phyloP scores from a whole-genome alignment of 2,797 vertebrate species.

The Trichosurus vulpecula region DNA sequence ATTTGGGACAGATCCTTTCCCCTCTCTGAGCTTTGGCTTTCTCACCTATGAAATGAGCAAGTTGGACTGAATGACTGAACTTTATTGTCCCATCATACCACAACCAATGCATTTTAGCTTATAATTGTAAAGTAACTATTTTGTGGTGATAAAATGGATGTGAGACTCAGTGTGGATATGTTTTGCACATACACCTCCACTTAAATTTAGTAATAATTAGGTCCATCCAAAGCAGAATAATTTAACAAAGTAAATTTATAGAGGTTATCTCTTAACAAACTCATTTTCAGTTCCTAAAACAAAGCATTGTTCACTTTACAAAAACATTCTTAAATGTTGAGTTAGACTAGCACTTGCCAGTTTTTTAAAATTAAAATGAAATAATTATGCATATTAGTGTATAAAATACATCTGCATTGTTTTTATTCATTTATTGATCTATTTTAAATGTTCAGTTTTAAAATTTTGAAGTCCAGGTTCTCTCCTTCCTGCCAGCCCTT shows the following conservation, averaged over 20 bases:
- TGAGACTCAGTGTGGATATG: not conserved
- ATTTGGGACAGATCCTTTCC: not conserved
- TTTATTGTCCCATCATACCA: slow-evolving; percentile 3
- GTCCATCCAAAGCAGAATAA: slow-evolving; percentile 25
- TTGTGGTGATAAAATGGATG: slow-evolving; percentile 23
- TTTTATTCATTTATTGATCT: not conserved
- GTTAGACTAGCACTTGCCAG: not conserved
- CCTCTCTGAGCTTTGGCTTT: not conserved
- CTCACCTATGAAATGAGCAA: not conserved
- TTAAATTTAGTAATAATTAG: not conserved
- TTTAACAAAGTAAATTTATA: slow-evolving; percentile 15
- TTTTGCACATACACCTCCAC: slow-evolving; percentile 17
- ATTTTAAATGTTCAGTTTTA: not conserved
- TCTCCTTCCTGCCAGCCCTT: not conserved
- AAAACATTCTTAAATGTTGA: not conserved
- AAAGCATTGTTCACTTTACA: not conserved
- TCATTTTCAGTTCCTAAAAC: not conserved
- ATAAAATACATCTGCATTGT: not conserved
- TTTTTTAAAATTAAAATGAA: not conserved
- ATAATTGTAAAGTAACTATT: not conserved
- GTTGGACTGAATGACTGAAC: slow-evolving; percentile 5
- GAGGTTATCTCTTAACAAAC: not conserved
- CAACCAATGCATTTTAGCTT: not conserved
- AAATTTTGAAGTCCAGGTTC: not conserved
- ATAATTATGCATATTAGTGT: not conserved